Evolutionary conservation across 2,888 invertebrate species (phyloP), one percentile per base, ranked within the genome.

Genomic region (Oscheius sp.): DNA sequence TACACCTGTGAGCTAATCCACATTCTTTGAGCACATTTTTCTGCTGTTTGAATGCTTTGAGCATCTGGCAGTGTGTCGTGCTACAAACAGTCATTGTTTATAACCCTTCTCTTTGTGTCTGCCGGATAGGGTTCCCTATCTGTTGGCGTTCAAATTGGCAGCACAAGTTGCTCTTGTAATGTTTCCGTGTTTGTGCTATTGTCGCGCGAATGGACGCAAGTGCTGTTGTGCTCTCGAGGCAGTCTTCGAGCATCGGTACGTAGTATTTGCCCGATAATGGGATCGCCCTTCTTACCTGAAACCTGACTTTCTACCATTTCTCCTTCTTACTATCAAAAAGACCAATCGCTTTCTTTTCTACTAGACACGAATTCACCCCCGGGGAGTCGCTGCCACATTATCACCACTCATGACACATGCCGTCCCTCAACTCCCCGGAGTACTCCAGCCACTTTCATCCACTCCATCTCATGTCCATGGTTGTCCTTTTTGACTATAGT

Each of bases 361-460:
- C 28, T 41, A 44, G 59, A n/a, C 41, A 59, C 44, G 59, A 59
- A 59, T 59, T 41, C 41, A 59, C 22, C 59, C 59, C 59, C 24
- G 44, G 59, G 59, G 59, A 59, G 28, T 30, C 30, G 41, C 26
- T 44, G 59, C 59, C 59, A 62, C 62, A 62, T 62, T 49, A 62
- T 62, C 62, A 62, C 62, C 62, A 62, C 62, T 62, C 62, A 62
- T 62, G 62, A 62, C 62, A 47, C 33, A 62, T 62, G 62, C 47
- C 44, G 59, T 59, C 59, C 59, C 14, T 28, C 2, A 59, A 41
- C n/a, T 28, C 59, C 59, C 54, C 50, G 33, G 54, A 54, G 54
- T 54, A 54, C 54, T 33, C 33, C 32, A 33, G 54, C 20, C 54
- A 54, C 54, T 54, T 22, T 54, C 22, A 33, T n/a, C n/a, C n/a